Percentiles rank a stretch among this genome's conserved stretches.
These are phyloP conservation scores for Magallana ariakensis DNA, from an alignment of 1,140 invertebrate species.

Conservation along the genomic window DNA sequence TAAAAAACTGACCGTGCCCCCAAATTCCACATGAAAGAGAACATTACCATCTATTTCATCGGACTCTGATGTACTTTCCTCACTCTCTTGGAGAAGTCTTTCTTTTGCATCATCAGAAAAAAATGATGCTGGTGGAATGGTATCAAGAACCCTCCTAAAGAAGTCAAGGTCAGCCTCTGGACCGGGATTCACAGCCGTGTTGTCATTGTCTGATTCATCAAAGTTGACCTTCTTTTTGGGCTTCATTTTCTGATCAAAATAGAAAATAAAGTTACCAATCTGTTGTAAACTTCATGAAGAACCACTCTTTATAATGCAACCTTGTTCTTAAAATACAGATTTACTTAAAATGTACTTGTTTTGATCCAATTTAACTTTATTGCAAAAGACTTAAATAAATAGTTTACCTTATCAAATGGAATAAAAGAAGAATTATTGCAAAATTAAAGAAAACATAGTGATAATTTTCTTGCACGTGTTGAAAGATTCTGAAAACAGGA, in stretches of 20 bases:
- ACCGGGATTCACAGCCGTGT: not conserved
- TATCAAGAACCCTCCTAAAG: slow-evolving; percentile 18
- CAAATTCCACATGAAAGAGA: too few relatives aligned
- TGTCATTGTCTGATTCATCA: not conserved
- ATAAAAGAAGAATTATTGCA: not conserved
- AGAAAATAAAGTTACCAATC: not conserved
- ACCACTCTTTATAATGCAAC: too few relatives aligned
- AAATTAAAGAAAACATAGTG: not conserved
- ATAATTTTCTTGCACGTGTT: slow-evolving; percentile 20
- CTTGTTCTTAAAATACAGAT: too few relatives aligned
- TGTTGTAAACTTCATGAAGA: too few relatives aligned
- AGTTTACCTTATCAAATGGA: not conserved
- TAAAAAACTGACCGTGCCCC: too few relatives aligned
- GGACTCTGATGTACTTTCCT: not conserved
- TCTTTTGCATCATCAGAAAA: slow-evolving; percentile 19
- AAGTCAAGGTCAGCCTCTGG: slow-evolving; percentile 21
- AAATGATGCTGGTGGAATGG: slow-evolving; percentile 27
- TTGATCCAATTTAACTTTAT: not conserved
- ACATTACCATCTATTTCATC: slow-evolving; percentile 12
- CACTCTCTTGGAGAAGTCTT: not conserved
- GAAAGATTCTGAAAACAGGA: slow-evolving; percentile 6
- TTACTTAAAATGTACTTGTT: too few relatives aligned
- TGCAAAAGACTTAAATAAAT: not conserved
- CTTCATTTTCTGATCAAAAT: slow-evolving; percentile 6
- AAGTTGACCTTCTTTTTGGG: not conserved